Evolutionary conservation across 2,797 vertebrate species (phyloP).

Genomic region (Heliangelus exortis): DNA sequence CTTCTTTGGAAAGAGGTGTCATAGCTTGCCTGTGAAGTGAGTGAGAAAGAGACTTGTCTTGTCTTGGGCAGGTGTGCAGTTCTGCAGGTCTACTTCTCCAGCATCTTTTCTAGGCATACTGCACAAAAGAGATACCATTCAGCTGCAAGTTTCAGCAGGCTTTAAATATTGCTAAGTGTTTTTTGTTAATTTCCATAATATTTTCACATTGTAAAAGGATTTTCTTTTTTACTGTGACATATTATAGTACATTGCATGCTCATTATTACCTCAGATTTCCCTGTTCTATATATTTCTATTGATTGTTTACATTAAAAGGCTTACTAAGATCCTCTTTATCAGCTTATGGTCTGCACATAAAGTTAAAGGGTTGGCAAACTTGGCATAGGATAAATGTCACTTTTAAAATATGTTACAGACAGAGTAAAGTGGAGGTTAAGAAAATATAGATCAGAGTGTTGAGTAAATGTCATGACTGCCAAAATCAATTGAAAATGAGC

Average conservation of each 20-base stretch:
- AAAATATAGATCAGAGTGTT: conserved; percentile 61
- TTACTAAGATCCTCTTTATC: conserved; percentile 48
- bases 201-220: conserved; percentile 50
- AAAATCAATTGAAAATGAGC: conserved; percentile 59
- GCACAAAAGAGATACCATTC: conserved; percentile 52
- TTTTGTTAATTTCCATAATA: conserved; percentile 47
- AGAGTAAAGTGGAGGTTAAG: conserved; percentile 59
- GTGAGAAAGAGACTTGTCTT: conserved; percentile 51
- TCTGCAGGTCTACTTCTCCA: conserved; percentile 54
- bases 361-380: conserved; percentile 61
- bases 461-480: conserved; percentile 60
- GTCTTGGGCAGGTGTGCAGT: conserved; percentile 51
- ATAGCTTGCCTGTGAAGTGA: neutral
- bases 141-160: conserved; percentile 11
- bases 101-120: conserved; percentile 54
- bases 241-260: neutral
- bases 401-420: conserved; percentile 61
- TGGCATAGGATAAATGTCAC: conserved; percentile 71
- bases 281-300: neutral
- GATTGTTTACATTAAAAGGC: conserved; percentile 4
- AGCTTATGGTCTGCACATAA: conserved; percentile 19
- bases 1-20: neutral
- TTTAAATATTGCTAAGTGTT: neutral
- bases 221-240: conserved; percentile 47
- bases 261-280: conserved; percentile 19